A percentile compares a stretch with the other conserved stretches of the same genome.
Conservation (phyloP, 2,888 invertebrate genomes). For the Elysia crispata region DNA sequence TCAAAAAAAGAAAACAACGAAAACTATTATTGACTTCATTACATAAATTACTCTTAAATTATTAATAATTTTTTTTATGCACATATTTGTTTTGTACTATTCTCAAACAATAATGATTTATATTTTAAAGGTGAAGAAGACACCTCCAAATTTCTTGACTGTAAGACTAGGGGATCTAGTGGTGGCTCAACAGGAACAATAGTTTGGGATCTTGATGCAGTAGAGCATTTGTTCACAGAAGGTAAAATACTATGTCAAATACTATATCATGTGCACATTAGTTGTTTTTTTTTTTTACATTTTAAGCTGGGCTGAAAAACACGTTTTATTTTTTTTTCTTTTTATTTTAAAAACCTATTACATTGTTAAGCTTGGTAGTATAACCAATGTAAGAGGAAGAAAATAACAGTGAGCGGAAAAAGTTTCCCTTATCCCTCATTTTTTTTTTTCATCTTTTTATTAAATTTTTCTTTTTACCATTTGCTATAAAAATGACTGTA, state of each 20-base stretch:
- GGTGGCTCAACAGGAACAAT: slow-evolving; percentile 75
- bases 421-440: too few species aligned
- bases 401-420: not conserved
- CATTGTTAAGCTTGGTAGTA: not conserved
- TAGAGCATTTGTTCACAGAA: slow-evolving; percentile 67
- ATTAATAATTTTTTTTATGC: too few species aligned
- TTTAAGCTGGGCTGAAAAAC: slow-evolving; percentile 45
- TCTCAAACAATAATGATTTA: not conserved
- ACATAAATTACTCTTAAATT: too few species aligned
- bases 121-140: slow-evolving; percentile 64
- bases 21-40: too few species aligned
- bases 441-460: too few species aligned
- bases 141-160: slow-evolving; percentile 75
- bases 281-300: slow-evolving; percentile 11
- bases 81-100: too few species aligned
- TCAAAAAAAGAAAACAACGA: too few species aligned
- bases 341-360: not conserved
- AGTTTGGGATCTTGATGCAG: slow-evolving; percentile 74
- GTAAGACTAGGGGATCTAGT: slow-evolving; percentile 74
- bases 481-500: too few species aligned
- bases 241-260: slow-evolving; percentile 57
- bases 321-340: not conserved
- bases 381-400: not conserved
- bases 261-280: not conserved
- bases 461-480: too few species aligned